These are phyloP conservation scores for Amblyjoppa fuscipennis DNA, from an alignment of 2,888 invertebrate species.

Conservation along the genomic window DNA sequence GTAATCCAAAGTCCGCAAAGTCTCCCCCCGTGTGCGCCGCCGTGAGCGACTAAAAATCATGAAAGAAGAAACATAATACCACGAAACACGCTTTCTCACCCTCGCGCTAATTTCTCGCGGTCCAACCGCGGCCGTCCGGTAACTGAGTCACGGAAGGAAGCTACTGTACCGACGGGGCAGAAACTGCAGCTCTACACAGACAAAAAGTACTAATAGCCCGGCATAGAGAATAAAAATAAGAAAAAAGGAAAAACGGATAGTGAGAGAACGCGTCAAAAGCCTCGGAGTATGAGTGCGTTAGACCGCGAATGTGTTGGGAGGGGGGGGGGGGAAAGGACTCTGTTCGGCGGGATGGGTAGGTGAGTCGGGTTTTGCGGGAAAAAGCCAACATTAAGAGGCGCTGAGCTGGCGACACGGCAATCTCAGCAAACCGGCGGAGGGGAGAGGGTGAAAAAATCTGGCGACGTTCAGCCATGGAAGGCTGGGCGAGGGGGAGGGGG, in stretches of 20 bases:
- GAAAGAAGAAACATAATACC: conserved; percentile 19
- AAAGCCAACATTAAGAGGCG: conserved; percentile 81
- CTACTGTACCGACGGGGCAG: conserved; percentile 8
- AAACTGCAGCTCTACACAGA: not conserved
- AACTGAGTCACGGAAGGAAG: conserved; percentile 32
- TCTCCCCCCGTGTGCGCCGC: not conserved
- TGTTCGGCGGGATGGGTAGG: conserved; percentile 29
- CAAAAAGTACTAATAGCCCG: conserved; percentile 43
- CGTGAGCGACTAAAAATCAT: not conserved
- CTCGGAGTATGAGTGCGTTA: conserved; percentile 36
- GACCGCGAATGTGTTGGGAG: conserved; percentile 8
- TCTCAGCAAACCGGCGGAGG: conserved; percentile 77
- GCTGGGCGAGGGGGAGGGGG: conserved; percentile 14
- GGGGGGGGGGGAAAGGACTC: conserved; percentile 10
- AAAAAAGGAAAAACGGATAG: conserved; percentile 1
- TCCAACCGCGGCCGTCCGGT: not conserved
- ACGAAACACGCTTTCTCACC: conserved; percentile 11
- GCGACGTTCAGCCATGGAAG: conserved; percentile 41
- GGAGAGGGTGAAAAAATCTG: conserved; percentile 48
- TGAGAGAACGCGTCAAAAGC: conserved; percentile 42
- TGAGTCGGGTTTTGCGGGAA: conserved; percentile 68
- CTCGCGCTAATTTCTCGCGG: conserved; percentile 10
- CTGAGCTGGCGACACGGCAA: conserved; percentile 82
- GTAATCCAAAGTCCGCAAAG: conserved; percentile 4
- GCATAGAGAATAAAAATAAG: not conserved